Evolutionary conservation across 1,140 invertebrate genomes (phyloP), one percentile per base, ranked within the genome.

Genomic region (Ooceraea biroi): DNA sequence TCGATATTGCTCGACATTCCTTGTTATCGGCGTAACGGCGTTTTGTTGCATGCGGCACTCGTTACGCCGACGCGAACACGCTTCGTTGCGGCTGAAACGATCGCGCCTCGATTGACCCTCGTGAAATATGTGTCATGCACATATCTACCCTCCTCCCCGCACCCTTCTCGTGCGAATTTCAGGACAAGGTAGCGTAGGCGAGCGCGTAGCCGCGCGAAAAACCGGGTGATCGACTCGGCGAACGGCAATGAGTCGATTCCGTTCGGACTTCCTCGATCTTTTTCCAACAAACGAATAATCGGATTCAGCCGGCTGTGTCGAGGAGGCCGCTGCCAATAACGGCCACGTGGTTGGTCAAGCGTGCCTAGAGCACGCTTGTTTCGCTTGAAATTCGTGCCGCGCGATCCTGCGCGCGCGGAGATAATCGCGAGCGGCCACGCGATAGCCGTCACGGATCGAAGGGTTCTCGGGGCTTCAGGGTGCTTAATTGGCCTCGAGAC

Each of bases 371-470:
- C 69, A 74, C 48, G 82, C 69, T n/a, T n/a, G 48, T 65, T 68
- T 86, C 78, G 66, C 69, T 84, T 80, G 73, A 84, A 80, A 55
- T 74, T 77, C 57, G 36, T 58, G 65, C 73, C 27, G 69, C 10
- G 22, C 50, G n/a, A n/a, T n/a, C n/a, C n/a, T n/a, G 19, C 14
- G 69, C 66, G 44, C 66, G 48, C 30, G 17, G 46, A 58, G 58
- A 58, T 84, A 87, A 88, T 88, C 86, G 74, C 48, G 68, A 66
- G 69, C 85, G 52, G 72, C 63, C 82, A 69, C 69, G 87, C 82
- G 87, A 88, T 88, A 87, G 69, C 82, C 85, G 85, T 87, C 86
- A 87, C 85, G 86, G 85, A 87, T 87, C 86, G 82, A 80, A 46
- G 46, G 52, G 58, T n/a, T 60, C 52, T 55, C 55, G 30, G 7